Conservation (phyloP, 2,797 vertebrate genomes). For the Spatula versicolor region DNA sequence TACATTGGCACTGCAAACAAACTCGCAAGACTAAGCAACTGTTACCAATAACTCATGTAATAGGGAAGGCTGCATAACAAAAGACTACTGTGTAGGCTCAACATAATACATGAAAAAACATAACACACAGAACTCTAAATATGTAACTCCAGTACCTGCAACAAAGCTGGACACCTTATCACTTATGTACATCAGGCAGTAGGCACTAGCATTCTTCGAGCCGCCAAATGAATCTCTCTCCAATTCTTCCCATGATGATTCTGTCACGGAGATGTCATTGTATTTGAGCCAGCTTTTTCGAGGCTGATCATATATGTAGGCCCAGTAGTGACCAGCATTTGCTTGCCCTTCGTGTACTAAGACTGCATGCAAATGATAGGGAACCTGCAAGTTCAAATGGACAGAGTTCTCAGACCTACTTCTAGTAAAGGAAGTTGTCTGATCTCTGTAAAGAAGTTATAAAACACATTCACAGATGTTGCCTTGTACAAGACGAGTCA, state of each 20-base stretch:
- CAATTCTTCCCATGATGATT: constrained; percentile 95
- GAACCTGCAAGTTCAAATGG: constrained; percentile 79
- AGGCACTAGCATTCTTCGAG: constrained; percentile 94
- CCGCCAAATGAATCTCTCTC: constrained; percentile 94
- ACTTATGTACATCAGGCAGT: constrained; percentile 97
- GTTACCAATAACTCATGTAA: neutral
- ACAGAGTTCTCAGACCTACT: neutral
- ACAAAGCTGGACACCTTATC: constrained; percentile 79
- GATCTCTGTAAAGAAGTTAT: neutral
- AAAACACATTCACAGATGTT: neutral
- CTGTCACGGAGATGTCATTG: constrained; percentile 91
- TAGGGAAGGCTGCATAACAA: neutral
- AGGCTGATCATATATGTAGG: constrained; percentile 89
- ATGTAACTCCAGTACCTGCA: constrained; percentile 78
- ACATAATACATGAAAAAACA: rapidly evolving
- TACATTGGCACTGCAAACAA: neutral
- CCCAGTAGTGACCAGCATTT: constrained; percentile 97
- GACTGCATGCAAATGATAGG: constrained; percentile 93
- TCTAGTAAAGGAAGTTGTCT: neutral
- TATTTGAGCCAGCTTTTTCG: constrained; percentile 92
- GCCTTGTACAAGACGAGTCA: neutral
- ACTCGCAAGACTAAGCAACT: neutral
- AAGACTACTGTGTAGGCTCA: neutral
- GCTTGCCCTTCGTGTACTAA: constrained; percentile 97
- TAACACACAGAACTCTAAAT: rapidly evolving